phyloP scores from a whole-genome alignment of 2,888 invertebrate species.

The Venusia cambrica region DNA sequence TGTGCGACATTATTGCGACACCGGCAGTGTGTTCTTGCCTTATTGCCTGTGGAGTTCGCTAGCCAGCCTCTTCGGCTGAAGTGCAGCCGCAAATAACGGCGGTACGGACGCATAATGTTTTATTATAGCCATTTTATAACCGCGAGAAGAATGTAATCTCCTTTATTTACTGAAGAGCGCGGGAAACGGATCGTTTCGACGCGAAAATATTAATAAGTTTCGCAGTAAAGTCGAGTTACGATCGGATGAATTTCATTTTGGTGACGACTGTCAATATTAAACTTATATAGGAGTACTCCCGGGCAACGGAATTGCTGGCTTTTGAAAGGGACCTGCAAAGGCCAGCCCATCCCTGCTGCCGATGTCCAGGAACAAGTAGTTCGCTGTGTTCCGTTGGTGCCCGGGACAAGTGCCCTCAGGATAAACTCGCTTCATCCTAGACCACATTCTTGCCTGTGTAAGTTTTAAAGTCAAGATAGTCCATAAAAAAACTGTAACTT shows the following conservation, averaged over 20 bases:
- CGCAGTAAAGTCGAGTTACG: slow-evolving; percentile 29
- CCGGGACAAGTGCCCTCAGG: no score
- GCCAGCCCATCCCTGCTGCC: no score
- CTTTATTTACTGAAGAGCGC: slow-evolving; percentile 60
- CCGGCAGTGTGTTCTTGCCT: slow-evolving; percentile 48
- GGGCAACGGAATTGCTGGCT: no score
- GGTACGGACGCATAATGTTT: slow-evolving; percentile 68
- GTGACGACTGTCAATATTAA: slow-evolving; percentile 16
- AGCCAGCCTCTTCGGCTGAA: slow-evolving; percentile 44
- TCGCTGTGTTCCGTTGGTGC: no score
- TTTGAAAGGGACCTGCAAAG: no score
- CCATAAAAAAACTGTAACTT: no score
- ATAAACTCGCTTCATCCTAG: no score
- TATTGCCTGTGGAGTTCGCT: slow-evolving; percentile 41
- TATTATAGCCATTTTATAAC: slow-evolving; percentile 69
- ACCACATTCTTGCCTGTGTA: no score
- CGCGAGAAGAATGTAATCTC: slow-evolving; percentile 67
- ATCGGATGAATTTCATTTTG: slow-evolving; percentile 25
- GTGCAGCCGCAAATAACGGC: slow-evolving; percentile 63
- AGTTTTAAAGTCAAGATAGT: no score
- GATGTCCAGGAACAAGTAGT: no score
- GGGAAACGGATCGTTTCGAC: slow-evolving; percentile 51
- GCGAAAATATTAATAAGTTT: slow-evolving; percentile 46
- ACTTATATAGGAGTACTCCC: no score
- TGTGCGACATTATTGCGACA: slow-evolving; percentile 43